phyloP scores from a whole-genome alignment of 2,113 vertebrate genomes.

The Lanius ludovicianus region DNA sequence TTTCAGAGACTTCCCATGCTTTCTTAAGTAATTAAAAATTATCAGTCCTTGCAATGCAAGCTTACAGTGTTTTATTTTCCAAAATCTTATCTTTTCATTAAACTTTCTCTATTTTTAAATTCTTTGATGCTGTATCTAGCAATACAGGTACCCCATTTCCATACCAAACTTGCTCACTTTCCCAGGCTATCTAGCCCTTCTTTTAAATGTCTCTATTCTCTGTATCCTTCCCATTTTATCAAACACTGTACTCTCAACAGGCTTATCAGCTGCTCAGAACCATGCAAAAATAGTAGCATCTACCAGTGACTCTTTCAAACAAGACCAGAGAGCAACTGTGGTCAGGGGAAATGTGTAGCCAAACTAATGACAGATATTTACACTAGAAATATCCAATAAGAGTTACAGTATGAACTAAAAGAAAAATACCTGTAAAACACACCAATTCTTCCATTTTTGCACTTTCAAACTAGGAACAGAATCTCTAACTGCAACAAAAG shows the following conservation, averaged over 20 bases:
- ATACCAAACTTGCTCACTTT: background rate
- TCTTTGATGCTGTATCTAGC: background rate
- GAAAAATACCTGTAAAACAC: background rate
- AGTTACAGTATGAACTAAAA: background rate
- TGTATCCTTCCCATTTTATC: background rate
- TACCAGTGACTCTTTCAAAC: background rate
- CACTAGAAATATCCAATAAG: background rate
- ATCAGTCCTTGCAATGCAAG: background rate
- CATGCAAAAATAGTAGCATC: background rate
- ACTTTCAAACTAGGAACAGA: background rate
- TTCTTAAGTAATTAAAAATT: background rate
- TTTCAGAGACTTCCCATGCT: background rate
- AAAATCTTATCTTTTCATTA: background rate
- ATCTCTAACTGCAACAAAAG: background rate
- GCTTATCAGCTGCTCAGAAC: background rate
- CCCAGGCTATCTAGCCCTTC: background rate
- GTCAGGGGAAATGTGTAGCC: background rate
- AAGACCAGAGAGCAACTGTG: background rate
- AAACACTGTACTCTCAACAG: rapidly evolving
- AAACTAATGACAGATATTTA: background rate
- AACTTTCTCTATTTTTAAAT: background rate
- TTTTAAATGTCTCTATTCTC: background rate
- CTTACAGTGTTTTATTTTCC: background rate
- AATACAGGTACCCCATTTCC: background rate
- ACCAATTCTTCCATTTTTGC: background rate